phyloP scores from a whole-genome alignment of 2,113 vertebrate species.

The Carlito syrichta region DNA sequence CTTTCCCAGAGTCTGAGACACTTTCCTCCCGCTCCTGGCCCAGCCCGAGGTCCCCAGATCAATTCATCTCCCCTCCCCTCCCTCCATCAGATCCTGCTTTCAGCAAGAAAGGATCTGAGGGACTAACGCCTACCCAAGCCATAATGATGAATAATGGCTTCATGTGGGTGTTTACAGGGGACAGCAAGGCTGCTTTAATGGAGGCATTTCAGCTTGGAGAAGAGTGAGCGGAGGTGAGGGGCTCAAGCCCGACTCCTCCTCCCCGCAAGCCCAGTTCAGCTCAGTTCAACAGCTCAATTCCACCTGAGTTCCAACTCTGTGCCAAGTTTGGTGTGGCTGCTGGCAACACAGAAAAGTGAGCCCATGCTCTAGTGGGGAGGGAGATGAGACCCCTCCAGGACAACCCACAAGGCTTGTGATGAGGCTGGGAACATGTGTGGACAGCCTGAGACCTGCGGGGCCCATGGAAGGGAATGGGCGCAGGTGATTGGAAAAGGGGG shows the following conservation, averaged over 20 bases:
- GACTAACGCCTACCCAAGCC: slow-evolving; percentile 62
- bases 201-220: not conserved
- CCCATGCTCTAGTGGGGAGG: not conserved
- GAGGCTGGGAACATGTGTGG: too few species aligned
- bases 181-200: not conserved
- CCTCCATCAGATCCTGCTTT: slow-evolving; percentile 38
- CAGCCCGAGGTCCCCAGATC: not conserved
- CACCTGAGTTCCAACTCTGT: accelerated
- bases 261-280: not conserved
- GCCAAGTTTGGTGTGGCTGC: not conserved
- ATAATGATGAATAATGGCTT: slow-evolving; percentile 74
- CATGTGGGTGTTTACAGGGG: slow-evolving; percentile 69
- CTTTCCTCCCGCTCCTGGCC: not conserved
- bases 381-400: not conserved
- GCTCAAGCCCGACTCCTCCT: not conserved
- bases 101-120: slow-evolving; percentile 59
- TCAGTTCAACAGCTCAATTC: not conserved
- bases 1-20: not conserved
- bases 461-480: not conserved
- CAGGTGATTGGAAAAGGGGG: not conserved
- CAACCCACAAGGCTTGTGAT: too few species aligned
- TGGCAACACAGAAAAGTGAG: not conserved
- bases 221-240: not conserved
- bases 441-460: not conserved
- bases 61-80: slow-evolving; percentile 1